Evolutionary conservation across 2,888 invertebrate genomes (phyloP).

Genomic region (Physocephala rufipes): DNA sequence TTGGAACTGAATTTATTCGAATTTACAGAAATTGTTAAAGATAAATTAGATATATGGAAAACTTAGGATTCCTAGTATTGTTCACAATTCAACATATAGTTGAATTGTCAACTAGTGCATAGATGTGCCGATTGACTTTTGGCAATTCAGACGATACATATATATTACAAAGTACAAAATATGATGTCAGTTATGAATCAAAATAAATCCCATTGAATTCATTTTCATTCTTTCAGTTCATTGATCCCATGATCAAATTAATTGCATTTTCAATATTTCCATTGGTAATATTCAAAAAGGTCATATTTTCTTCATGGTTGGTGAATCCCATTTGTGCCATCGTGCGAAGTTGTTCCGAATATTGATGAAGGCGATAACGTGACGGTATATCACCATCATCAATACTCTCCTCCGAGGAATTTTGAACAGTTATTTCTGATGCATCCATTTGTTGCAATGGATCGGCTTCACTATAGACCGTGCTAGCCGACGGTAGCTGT

Average conservation of each 20-base stretch:
- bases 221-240: constrained; percentile 48
- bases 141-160: no score
- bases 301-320: constrained; percentile 84
- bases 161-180: no score
- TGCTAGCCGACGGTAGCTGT: constrained; percentile 28
- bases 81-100: no score
- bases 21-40: no score
- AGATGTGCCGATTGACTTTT: no score
- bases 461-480: constrained; percentile 32
- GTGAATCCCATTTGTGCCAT: constrained; percentile 92
- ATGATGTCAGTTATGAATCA: no score
- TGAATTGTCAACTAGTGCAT: no score
- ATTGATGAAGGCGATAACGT: constrained; percentile 59
- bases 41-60: no score
- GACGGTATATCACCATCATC: constrained; percentile 57
- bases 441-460: constrained; percentile 50
- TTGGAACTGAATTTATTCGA: no score
- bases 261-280: constrained; percentile 93
- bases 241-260: constrained; percentile 78
- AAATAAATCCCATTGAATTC: no score
- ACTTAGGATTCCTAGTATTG: no score
- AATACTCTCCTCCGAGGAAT: constrained; percentile 42
- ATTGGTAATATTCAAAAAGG: constrained; percentile 78
- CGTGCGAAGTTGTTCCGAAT: constrained; percentile 73
- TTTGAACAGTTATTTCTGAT: constrained; percentile 41